Evolutionary conservation across 2,113 vertebrate species (phyloP).

Genomic region (Microcebus ravelobensis): DNA sequence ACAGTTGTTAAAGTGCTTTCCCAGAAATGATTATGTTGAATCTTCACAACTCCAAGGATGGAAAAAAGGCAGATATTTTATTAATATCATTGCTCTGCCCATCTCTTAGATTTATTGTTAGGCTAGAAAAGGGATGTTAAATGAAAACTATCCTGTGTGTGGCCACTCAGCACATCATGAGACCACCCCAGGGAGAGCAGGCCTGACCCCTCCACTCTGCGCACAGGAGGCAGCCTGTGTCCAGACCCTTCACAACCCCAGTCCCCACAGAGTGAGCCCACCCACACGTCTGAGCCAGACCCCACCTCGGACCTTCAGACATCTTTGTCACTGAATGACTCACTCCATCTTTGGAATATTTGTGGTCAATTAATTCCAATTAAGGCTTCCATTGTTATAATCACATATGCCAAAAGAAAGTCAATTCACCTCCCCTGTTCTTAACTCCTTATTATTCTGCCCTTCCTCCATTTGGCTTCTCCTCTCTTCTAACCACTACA

Average conservation of each 20-base stretch:
- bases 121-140: not conserved
- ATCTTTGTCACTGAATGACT: slow-evolving; percentile 54
- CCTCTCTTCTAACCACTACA: not conserved
- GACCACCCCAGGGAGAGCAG: not conserved
- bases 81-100: not conserved
- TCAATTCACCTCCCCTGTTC: not conserved
- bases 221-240: not conserved
- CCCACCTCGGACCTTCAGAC: not conserved
- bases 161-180: not conserved
- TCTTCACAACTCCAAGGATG: slow-evolving; percentile 6
- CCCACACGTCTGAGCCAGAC: not conserved
- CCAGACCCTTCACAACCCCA: not conserved
- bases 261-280: not conserved
- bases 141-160: not conserved
- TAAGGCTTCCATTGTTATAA: slow-evolving; percentile 28
- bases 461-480: not conserved
- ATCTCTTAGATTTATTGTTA: slow-evolving; percentile 4
- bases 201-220: not conserved
- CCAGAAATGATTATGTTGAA: not conserved
- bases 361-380: slow-evolving; percentile 57
- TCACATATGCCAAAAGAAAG: slow-evolving; percentile 17
- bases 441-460: not conserved
- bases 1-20: slow-evolving; percentile 38
- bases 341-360: slow-evolving; percentile 34
- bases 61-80: not conserved